Evolutionary conservation across 2,797 vertebrate genomes (phyloP), one percentile per base, ranked within the genome.

Genomic region (Danio tinwini): DNA sequence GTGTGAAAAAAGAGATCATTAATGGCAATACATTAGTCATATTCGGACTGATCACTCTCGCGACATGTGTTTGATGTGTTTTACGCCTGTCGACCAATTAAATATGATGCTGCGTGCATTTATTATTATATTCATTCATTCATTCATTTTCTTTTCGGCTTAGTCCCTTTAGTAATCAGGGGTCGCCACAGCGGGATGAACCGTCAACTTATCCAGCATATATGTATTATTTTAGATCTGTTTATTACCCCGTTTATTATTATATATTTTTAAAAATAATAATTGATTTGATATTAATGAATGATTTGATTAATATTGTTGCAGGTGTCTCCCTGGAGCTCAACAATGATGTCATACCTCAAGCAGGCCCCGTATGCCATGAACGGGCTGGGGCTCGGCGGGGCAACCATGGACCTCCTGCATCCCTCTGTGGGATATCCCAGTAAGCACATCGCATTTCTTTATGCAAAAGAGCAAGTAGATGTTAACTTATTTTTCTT

Each of bases 271-370:
- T 65, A 47, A 0, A 11, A 17, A 12, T 40, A 5, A 9, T 1
- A 6, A 0, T 13, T n/a, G n/a, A n/a, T 10, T n/a, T 2, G 4
- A n/a, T n/a, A n/a, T n/a, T n/a, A n/a, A n/a, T n/a, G n/a, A n/a
- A n/a, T n/a, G n/a, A n/a, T n/a, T n/a, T 5, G 6, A 14, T 76
- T n/a, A n/a, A 59, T 0, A n/a, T 39, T 55, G 49, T 55, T 69
- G 58, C 74, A 85, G 84, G 78, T 82, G 56, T 78, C 68, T 74
- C 53, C 77, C 74, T 76, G 76, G 77, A 74, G 78, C 12, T 91
- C 90, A 86, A 72, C 93, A 92, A 98, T 98, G 97, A 96, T 96
- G 95, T 97, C 97, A 90, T 98, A 97, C 91, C 96, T 98, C 91
- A 97, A 98, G 92, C 97, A 97, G 94, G 93, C 91, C 91, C 97